A percentile compares a stretch with the other conserved stretches of the same genome.
phyloP scores from a whole-genome alignment of 2,888 invertebrate species.

The Oeneis ivallda region DNA sequence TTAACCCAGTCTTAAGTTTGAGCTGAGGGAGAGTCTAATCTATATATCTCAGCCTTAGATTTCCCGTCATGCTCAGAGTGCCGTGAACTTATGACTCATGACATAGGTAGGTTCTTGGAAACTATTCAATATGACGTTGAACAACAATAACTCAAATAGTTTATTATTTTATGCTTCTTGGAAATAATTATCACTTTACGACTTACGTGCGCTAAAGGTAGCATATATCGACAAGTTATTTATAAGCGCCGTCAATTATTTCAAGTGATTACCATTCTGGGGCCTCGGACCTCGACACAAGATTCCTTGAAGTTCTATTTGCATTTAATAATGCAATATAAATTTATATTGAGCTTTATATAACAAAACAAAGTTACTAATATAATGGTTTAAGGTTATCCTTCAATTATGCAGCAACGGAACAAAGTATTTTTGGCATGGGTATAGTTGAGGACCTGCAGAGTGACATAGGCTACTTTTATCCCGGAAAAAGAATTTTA shows the following conservation, averaged over 20 bases:
- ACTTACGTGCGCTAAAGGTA: constrained; percentile 18
- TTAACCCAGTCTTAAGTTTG: not conserved
- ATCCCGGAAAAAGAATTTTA: too few relatives aligned
- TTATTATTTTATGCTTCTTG: constrained; percentile 45
- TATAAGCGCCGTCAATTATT: constrained; percentile 3
- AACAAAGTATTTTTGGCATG: too few relatives aligned
- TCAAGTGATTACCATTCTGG: not conserved
- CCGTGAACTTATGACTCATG: constrained; percentile 49
- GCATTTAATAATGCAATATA: too few relatives aligned
- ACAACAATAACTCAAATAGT: constrained; percentile 56
- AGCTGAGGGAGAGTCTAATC: not conserved
- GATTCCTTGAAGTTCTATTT: too few relatives aligned
- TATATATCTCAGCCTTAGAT: too few relatives aligned
- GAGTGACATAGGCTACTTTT: too few relatives aligned
- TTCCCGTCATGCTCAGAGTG: not conserved
- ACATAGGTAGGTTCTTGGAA: constrained; percentile 45
- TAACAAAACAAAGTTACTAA: too few relatives aligned
- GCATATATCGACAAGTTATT: constrained; percentile 23
- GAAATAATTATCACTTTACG: constrained; percentile 29
- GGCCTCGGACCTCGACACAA: constrained; percentile 4
- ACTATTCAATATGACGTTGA: constrained; percentile 57
- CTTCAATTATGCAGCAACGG: too few relatives aligned
- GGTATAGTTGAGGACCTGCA: too few relatives aligned
- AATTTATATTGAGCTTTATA: too few relatives aligned
- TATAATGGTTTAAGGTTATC: too few relatives aligned